Base-by-base conservation (phyloP, 1,140 invertebrate genomes). In the Papilio machaon region DNA sequence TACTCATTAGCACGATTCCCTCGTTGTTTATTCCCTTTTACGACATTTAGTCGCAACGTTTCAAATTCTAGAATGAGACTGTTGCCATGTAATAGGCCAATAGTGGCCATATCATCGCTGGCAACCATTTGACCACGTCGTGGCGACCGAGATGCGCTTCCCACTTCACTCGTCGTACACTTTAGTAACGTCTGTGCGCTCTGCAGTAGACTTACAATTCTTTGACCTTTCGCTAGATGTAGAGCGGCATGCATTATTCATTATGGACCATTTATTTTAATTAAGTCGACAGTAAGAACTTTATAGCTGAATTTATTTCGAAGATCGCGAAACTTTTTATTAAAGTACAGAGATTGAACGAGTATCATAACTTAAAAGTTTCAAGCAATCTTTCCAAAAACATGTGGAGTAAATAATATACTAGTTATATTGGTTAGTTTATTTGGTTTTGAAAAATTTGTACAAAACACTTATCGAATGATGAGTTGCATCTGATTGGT, bases 181-280 rank as follows among this genome's bases (percentile, higher is more conserved):
- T 15, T 67, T 5, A 10, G 23, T 13, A 5, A 67, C 23, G 23
- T 67, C 11, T 67, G 23, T 4, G 23, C n/a, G n/a, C 58, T n/a
- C 2, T 11, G 64, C 64, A 35, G 23, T 67, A 38, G 15, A 47
- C 8, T 46, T n/a, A 38, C 54, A 74, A 74, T 47, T 47, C 73
- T n/a, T 47, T 74, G 73, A 74, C 73, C 73, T 74, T 46, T 74
- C 73, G 73, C 73, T 74, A 19, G 73, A 67, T 38, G 11, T 15
- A 9, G 73, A 15, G 73, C 73, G 73, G n/a, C 43, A 23, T 46
- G 73, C 73, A 74, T 46, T 43, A 46, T 47, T 74, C 73, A 74
- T 47, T 19, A 43, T 43, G 46, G 43, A 11, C 38, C 30, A 47
- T 35, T 67, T 19, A 67, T 47, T 74, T 74, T 74, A 74, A 74